Conservation (phyloP, 2,797 vertebrate genomes). For the Antrozous pallidus region DNA sequence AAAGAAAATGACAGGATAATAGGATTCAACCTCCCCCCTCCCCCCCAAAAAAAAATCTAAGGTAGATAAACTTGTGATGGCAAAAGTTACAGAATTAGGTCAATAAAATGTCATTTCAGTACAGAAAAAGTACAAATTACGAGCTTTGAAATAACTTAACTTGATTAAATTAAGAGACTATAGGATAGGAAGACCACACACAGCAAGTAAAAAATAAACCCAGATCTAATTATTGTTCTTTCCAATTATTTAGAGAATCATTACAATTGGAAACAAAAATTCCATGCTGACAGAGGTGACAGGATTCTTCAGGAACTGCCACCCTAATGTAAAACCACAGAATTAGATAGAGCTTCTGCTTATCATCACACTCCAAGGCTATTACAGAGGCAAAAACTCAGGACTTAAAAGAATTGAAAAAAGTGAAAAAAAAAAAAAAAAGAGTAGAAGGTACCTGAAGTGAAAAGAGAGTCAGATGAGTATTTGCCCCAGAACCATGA, state of each 20-base stretch:
- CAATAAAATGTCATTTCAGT: conserved; percentile 43
- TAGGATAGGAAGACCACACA: conserved; percentile 66
- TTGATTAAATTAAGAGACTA: conserved; percentile 63
- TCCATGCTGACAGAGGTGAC: conserved; percentile 49
- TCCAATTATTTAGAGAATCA: conserved; percentile 65
- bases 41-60: conserved; percentile 20
- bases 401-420: not conserved
- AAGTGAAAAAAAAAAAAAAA: not conserved
- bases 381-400: not conserved
- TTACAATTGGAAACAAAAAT: conserved; percentile 72
- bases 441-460: not conserved
- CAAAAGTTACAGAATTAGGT: conserved; percentile 40
- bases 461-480: not conserved
- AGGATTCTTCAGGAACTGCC: conserved; percentile 48
- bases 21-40: no score
- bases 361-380: not conserved
- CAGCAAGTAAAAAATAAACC: conserved; percentile 66
- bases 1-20: not conserved
- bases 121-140: conserved; percentile 63
- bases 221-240: conserved; percentile 65
- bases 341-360: conserved; percentile 35
- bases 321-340: conserved; percentile 31
- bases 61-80: conserved; percentile 40
- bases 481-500: not conserved
- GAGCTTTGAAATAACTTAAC: conserved; percentile 62